Percentiles rank a stretch among this genome's conserved stretches.
phyloP scores from a whole-genome alignment of 2,797 vertebrate genomes.

The Myotis myotis region DNA sequence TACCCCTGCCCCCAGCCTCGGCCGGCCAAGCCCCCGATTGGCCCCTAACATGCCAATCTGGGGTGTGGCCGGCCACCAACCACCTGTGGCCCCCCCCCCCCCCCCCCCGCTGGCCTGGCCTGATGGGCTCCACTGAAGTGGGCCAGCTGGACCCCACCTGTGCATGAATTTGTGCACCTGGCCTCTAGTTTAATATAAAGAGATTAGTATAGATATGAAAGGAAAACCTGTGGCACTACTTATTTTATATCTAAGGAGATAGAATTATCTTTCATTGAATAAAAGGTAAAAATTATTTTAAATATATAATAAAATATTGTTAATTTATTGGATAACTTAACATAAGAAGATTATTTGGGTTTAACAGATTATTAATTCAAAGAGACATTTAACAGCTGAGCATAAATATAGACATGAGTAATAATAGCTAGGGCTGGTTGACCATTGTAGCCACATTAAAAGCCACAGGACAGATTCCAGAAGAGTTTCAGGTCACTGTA shows the following conservation, averaged over 20 bases:
- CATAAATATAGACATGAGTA: slow-evolving; percentile 24
- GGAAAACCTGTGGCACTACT: neutral
- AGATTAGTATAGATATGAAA: neutral
- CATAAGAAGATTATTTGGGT: neutral
- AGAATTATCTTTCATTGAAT: neutral
- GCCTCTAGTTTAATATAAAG: no score
- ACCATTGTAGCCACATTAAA: neutral
- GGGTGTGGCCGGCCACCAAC: no score
- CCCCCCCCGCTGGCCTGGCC: no score
- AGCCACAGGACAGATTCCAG: neutral
- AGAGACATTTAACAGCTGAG: neutral
- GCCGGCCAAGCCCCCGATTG: no score
- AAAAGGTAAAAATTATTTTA: neutral
- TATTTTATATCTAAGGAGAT: neutral
- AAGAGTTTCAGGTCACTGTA: neutral
- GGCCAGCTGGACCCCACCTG: no score
- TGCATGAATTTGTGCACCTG: no score
- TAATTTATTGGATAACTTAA: neutral
- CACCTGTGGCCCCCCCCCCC: no score
- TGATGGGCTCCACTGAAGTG: no score
- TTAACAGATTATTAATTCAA: neutral
- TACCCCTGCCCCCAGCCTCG: fast-evolving
- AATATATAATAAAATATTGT: neutral
- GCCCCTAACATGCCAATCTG: no score
- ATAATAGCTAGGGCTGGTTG: neutral